Base-by-base conservation (phyloP, 2,888 invertebrate genomes). In the Machimus rusticus region DNA sequence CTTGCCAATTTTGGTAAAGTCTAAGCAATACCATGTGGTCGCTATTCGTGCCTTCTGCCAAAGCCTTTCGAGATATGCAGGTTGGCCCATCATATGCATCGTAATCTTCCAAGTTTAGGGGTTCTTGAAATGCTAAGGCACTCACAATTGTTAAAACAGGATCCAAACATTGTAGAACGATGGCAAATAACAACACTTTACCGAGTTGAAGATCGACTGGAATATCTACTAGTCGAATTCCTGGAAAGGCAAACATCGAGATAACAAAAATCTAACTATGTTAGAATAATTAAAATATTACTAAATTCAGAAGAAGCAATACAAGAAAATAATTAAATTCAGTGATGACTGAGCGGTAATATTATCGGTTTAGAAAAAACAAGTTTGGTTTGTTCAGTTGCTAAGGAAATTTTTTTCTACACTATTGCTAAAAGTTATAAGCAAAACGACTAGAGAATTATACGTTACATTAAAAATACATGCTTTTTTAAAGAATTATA, bases 71-170 rank as follows among this genome's bases (percentile, higher is more conserved):
- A 87, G 8, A 12, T n/a, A 81, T 34, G 16, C 9, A 23, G 46
- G 19, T 12, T 82, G 31, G 28, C n/a, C 28, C 23, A 14, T 28
- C 14, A 89, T 95, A 94, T 88, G 94, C 94, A 16, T 77, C 86
- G n/a, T 34, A 88, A 0, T 96, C 92, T 0, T 97, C 96, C 85
- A 98, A 93, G 89, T 95, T 93, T 91, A 96, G 96, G 0, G 96
- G 96, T 91, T 97, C 96, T 90, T 95, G 93, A 76, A 93, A 93
- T 0, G 97, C 95, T 89, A 99, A 89, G 96, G 77, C 95, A 91
- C 98, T 97, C 1, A 97, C 97, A 84, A 99, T 96, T 3, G 98
- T 98, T 88, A 99, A 93, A 39, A 99, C 94, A 1, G 99, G 99
- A 93, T 98, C 98, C 43, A 99, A 93, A 92, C 99, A 99, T 92